Conservation (phyloP, 92 coral and sea anemone species). For the Scolanthus callimorphus region DNA sequence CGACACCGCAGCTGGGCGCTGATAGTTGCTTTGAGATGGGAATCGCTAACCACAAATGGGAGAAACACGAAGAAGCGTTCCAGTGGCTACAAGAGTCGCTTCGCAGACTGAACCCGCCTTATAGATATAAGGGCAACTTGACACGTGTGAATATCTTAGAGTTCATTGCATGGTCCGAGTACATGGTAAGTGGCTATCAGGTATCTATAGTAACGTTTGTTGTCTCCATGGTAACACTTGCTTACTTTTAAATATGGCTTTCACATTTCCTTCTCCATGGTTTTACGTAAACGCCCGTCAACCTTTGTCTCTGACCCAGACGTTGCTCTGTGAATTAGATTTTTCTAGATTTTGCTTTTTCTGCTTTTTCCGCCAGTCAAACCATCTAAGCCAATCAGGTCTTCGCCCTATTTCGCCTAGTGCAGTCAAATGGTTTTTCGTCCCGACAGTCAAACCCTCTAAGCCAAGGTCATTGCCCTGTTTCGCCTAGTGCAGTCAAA, state of each 20-base stretch:
- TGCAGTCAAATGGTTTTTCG: too few relatives aligned
- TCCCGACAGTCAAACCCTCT: too few relatives aligned
- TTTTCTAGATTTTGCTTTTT: too few relatives aligned
- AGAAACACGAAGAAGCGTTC: conserved; percentile 48
- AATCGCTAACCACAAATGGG: conserved; percentile 45
- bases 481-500: too few relatives aligned
- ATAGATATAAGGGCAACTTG: conserved; percentile 59
- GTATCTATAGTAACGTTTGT: not conserved
- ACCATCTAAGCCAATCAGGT: too few relatives aligned
- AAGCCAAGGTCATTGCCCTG: too few relatives aligned
- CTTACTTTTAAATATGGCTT: too few relatives aligned
- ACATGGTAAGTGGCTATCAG: conserved; percentile 52
- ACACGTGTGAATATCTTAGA: conserved; percentile 48
- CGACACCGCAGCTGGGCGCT: conserved; percentile 59
- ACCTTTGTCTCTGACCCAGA: too few relatives aligned
- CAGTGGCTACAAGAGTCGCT: conserved; percentile 80
- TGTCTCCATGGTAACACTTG: not conserved
- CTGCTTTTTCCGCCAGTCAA: too few relatives aligned
- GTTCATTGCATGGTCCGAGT: conserved; percentile 96
- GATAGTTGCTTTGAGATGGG: conserved; percentile 93
- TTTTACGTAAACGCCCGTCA: too few relatives aligned
- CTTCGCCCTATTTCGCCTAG: too few relatives aligned
- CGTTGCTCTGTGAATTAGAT: not conserved
- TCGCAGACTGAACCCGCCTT: conserved; percentile 55
- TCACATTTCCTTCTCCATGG: too few relatives aligned